Evolutionary conservation across 2,113 vertebrate genomes (phyloP), one percentile per base, ranked within the genome.

Genomic region (Psittacula cyanocephala): DNA sequence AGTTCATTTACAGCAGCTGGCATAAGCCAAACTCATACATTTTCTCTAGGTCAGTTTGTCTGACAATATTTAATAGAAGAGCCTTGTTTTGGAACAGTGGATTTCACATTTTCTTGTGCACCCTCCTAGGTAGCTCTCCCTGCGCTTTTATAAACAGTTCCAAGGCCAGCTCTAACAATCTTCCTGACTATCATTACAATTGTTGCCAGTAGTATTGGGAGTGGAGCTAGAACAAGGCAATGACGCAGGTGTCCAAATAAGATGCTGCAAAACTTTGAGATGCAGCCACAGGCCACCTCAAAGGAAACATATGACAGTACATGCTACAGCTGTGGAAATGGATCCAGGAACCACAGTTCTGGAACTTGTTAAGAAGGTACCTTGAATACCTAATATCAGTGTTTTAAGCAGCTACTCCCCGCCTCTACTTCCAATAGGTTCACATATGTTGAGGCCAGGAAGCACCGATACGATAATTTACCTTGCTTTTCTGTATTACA

Each of bases 361-460:
- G 27, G 22, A 65, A 70, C 49, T 7, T 63, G 11, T 64, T 89
- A 52, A 52, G 25, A 67, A 16, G 3, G 19, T 63, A 28, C 47
- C 24, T 47, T 67, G 19, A 76, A 71, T 2, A 63, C 11, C 12
- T 27, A 67, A 70, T 1, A 62, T 9, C 11, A 75, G 17, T 63
- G 22, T 20, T 39, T 77, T 59, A 35, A 65, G 27, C 43, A 47
- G 33, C 33, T 43, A 11, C 11, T 55, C 43, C 53, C 11, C 4
- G 1, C 9, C 14, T 6, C n/a, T 11, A 4, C 7, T 27, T 50
- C 13, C 27, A 57, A 43, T 0, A 74, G 10, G 15, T 44, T 52
- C 29, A 53, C 22, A 71, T 29, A 57, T 31, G 39, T 0, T 39
- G 31, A 77, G 25, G 13, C 11, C 20, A 84, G 43, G 9, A 67